Conservation (phyloP, 2,888 invertebrate genomes). For the Patella depressa region DNA sequence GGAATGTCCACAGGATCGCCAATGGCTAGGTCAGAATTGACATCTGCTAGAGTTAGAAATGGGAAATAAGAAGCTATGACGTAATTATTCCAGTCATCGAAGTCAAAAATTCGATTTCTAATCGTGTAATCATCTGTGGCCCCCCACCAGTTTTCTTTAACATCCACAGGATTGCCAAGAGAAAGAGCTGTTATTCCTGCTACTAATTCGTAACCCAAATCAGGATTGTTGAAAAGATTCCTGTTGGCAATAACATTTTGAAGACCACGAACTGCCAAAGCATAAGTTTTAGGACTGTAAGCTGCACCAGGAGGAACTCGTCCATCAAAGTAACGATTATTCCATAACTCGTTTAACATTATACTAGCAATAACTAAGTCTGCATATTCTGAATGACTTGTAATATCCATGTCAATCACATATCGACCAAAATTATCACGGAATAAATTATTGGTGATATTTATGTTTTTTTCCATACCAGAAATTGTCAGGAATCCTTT, state of each 20-base stretch:
- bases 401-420: slow-evolving; percentile 88
- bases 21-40: slow-evolving; percentile 49
- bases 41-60: slow-evolving; percentile 79
- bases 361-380: slow-evolving; percentile 83
- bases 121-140: slow-evolving; percentile 82
- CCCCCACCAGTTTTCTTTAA: slow-evolving; percentile 98
- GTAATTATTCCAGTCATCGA: slow-evolving; percentile 99
- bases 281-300: slow-evolving; percentile 75
- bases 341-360: slow-evolving; percentile 52
- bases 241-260: slow-evolving; percentile 92
- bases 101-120: slow-evolving; percentile 90
- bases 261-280: slow-evolving; percentile 92
- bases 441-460: slow-evolving; percentile 85
- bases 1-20: slow-evolving; percentile 48
- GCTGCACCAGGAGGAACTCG: slow-evolving; percentile 33
- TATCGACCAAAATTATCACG: slow-evolving; percentile 84
- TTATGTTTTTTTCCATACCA: slow-evolving; percentile 97
- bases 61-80: slow-evolving; percentile 93
- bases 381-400: slow-evolving; percentile 87
- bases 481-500: slow-evolving; percentile 71
- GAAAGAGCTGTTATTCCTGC: slow-evolving; percentile 89
- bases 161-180: slow-evolving; percentile 88
- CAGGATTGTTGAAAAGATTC: slow-evolving; percentile 84
- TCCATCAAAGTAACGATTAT: slow-evolving; percentile 47
- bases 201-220: slow-evolving; percentile 84